These are phyloP conservation scores for Passer montanus DNA, from an alignment of 2,113 vertebrate species.

Conservation along the genomic window DNA sequence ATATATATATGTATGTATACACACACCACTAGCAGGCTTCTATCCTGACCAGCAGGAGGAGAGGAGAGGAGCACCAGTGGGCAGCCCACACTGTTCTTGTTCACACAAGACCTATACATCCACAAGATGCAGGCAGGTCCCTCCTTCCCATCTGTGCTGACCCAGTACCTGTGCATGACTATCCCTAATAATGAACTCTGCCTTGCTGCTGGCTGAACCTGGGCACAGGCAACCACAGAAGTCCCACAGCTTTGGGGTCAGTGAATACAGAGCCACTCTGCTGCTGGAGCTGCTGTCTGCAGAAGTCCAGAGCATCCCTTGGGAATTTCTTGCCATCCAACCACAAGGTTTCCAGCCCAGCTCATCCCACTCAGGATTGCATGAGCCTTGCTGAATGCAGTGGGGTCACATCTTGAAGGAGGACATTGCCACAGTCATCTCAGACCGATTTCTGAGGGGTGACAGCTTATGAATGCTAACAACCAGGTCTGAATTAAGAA, in stretches of 20 bases:
- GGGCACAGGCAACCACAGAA: neutral
- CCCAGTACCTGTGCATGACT: neutral
- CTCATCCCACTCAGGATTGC: neutral
- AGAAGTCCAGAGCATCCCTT: neutral
- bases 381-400: neutral
- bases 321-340: neutral
- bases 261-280: neutral
- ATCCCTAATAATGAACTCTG: neutral
- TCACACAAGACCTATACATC: neutral
- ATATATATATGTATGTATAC: too few relatives aligned
- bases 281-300: neutral
- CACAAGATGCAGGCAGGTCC: neutral
- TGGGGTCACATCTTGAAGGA: neutral
- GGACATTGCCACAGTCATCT: neutral
- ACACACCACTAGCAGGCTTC: neutral
- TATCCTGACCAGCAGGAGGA: neutral
- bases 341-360: neutral
- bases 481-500: neutral
- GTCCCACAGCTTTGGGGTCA: neutral
- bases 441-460: neutral
- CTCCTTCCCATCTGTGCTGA: neutral
- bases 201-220: neutral
- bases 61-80: neutral
- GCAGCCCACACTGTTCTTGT: too few relatives aligned
- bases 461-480: neutral